Percentiles rank a stretch among this genome's conserved stretches.
These are phyloP conservation scores for Capromys pilorides DNA, from an alignment of 2,797 vertebrate genomes.

Conservation along the genomic window DNA sequence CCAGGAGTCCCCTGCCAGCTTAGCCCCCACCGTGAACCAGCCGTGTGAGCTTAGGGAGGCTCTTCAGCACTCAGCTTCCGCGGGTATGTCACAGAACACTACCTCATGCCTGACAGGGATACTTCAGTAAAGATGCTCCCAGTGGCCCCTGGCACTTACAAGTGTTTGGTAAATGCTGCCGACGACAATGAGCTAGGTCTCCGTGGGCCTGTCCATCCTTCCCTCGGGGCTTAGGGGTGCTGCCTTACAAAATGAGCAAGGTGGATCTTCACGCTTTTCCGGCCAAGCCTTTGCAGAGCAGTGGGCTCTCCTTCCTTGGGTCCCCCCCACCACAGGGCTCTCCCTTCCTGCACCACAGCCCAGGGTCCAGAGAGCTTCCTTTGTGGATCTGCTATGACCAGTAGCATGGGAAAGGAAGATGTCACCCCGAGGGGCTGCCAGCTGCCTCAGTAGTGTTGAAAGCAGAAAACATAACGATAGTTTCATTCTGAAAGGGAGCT, in stretches of 20 bases:
- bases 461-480: slow-evolving; percentile 68
- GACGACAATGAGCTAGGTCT: background rate
- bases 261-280: background rate
- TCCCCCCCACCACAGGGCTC: rapidly evolving
- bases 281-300: background rate
- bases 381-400: slow-evolving; percentile 8
- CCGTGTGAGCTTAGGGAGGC: background rate
- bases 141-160: background rate
- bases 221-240: background rate
- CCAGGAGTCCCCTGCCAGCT: background rate
- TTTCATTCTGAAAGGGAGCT: slow-evolving; percentile 76
- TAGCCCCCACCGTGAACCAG: background rate
- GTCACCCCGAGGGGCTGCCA: slow-evolving; percentile 44
- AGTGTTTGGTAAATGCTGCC: background rate
- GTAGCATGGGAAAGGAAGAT: slow-evolving; percentile 25
- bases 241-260: background rate
- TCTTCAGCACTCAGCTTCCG: background rate
- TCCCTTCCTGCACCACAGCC: background rate
- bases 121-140: background rate
- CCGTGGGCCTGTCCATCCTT: background rate
- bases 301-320: background rate
- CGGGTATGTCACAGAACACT: background rate
- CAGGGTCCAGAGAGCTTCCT: background rate
- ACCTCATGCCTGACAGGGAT: background rate
- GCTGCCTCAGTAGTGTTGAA: slow-evolving; percentile 58